Base-by-base conservation (phyloP, 64 coral and sea anemone species). In the Montipora efflorescens region DNA sequence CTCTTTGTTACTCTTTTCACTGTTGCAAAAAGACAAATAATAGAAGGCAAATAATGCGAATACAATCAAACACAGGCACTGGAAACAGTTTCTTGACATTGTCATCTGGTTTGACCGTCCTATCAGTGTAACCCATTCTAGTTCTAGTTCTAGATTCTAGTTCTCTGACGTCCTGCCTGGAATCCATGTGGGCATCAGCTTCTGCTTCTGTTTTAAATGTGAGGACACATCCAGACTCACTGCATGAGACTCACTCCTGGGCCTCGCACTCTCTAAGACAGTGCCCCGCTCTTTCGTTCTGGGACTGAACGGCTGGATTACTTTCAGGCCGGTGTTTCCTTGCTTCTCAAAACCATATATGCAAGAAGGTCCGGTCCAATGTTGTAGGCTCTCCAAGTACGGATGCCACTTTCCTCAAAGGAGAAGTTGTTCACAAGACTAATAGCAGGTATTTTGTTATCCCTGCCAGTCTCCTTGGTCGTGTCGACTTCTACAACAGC, bases 131-230 rank as follows among this genome's bases (percentile, higher is more conserved):
- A 66, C 61, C 61, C 61, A 7, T 13, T 13, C 9, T 13, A 67
- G 11, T 0, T 13, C 18, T 14, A 1, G 90, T 75, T 13, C 44
- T 55, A 15, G 80, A 85, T 76, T 93, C 91, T 21, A 93, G 64
- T 25, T 87, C 47, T 87, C 74, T 70, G 2, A 80, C 47, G 14
- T 88, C 64, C 48, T 80, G 36, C 11, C 91, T 76, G 46, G 83
- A 79, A 79, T 93, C 83, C 83, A 93, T 93, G 75, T 93, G 91
- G 4, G 55, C 62, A 5, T 93, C 43, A n/a, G 76, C 91, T 6
- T 93, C 74, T 71, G 69, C 28, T 4, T 87, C 25, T 53, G 59
- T 79, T 77, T 69, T 93, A 77, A 87, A 93, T 21, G 83, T 93
- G 5, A 93, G 93, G 16, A 94, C 52, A 82, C 87, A 90, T 15